Conservation (phyloP, 2,888 invertebrate genomes). For the Dusona sp. region DNA sequence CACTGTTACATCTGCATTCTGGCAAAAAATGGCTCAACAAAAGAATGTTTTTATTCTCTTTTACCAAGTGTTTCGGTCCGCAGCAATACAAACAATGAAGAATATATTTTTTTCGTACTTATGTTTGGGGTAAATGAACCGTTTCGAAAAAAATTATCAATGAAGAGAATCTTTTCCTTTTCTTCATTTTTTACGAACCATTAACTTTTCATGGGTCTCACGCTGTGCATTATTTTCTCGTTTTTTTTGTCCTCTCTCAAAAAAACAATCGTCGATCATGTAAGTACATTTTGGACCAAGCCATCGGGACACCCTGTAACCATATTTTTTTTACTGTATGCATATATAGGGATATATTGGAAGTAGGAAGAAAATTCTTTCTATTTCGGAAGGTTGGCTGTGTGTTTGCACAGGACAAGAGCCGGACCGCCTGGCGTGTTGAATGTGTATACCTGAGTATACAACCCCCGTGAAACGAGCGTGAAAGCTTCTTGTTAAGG, state of each 20-base stretch:
- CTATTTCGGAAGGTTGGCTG: constrained; percentile 31
- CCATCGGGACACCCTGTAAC: background rate
- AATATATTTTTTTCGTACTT: background rate
- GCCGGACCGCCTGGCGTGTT: constrained; percentile 67
- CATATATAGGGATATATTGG: constrained; percentile 7
- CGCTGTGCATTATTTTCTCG: constrained; percentile 17
- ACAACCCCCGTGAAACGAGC: constrained; percentile 71
- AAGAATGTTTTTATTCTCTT: no score
- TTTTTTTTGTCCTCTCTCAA: background rate
- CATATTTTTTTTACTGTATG: constrained; percentile 30
- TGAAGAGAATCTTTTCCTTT: background rate
- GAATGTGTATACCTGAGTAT: constrained; percentile 46
- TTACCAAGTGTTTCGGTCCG: background rate
- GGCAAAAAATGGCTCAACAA: background rate
- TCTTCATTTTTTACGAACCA: constrained; percentile 47
- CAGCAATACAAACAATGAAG: background rate
- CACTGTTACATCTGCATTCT: background rate
- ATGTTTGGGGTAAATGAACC: constrained; percentile 34
- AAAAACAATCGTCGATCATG: constrained; percentile 24
- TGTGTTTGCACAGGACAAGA: constrained; percentile 70
- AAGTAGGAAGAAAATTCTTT: constrained; percentile 21
- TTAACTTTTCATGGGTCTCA: constrained; percentile 34
- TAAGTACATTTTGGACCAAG: background rate
- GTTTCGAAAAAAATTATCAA: constrained; percentile 14
- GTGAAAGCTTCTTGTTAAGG: constrained; percentile 72